Percentiles rank a stretch among this genome's conserved stretches.
phyloP scores from a whole-genome alignment of 2,113 vertebrate species.

The Phalacrocorax brasilianus region DNA sequence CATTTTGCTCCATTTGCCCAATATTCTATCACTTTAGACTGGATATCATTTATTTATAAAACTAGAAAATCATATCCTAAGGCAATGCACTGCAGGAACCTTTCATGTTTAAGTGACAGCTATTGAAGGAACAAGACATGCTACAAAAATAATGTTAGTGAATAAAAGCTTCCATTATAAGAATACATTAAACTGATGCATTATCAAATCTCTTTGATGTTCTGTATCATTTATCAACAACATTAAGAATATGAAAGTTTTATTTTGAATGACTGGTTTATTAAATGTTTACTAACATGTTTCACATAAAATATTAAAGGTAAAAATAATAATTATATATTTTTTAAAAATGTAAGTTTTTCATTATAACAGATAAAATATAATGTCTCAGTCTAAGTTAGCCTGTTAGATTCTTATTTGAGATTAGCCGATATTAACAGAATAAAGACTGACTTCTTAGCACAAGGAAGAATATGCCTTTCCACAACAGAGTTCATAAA shows the following conservation, averaged over 20 bases:
- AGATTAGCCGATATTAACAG: not conserved
- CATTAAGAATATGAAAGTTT: slow-evolving; percentile 40
- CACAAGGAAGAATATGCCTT: not conserved
- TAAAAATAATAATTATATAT: not conserved
- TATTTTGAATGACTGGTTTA: slow-evolving; percentile 11
- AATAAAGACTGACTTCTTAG: not conserved
- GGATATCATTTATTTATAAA: slow-evolving; percentile 68
- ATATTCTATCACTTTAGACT: slow-evolving; percentile 18
- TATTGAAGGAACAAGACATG: slow-evolving; percentile 49
- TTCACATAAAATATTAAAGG: slow-evolving; percentile 18
- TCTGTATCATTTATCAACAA: slow-evolving; percentile 41
- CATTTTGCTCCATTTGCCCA: slow-evolving; percentile 2
- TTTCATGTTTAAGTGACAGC: slow-evolving; percentile 68
- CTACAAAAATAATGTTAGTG: slow-evolving; percentile 50
- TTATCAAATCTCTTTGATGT: slow-evolving; percentile 59
- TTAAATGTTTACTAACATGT: slow-evolving; percentile 25
- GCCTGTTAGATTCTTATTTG: not conserved
- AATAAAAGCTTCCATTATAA: slow-evolving; percentile 37
- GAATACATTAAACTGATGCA: slow-evolving; percentile 38
- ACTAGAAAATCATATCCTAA: slow-evolving; percentile 55
- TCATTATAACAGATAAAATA: not conserved
- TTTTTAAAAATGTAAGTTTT: not conserved
- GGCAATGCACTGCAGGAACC: slow-evolving; percentile 34
- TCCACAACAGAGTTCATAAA: not conserved
- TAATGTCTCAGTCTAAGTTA: not conserved